Conservation (phyloP, 2,113 vertebrate genomes). For the Oenanthe oenanthe region DNA sequence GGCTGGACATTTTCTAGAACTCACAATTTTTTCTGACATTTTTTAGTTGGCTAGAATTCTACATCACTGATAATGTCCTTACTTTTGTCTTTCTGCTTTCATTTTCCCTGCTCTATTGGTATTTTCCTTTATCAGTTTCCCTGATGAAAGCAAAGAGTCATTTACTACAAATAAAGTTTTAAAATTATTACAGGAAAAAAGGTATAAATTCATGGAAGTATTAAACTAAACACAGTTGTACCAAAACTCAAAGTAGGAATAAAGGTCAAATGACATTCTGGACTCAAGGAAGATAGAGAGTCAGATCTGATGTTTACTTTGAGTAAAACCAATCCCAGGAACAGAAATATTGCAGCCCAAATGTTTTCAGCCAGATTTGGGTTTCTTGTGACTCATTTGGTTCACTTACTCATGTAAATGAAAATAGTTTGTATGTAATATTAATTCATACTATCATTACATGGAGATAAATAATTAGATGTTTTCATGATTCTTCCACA, state of each 20-base stretch:
- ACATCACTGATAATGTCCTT: neutral
- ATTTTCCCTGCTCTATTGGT: neutral
- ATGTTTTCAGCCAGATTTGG: neutral
- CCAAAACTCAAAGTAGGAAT: neutral
- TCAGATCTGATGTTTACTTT: neutral
- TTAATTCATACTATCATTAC: neutral
- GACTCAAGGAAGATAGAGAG: neutral
- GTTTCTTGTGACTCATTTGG: neutral
- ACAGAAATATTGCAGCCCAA: neutral
- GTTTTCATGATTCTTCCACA: neutral
- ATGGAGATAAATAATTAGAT: neutral
- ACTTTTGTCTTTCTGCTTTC: neutral
- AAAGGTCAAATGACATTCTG: neutral
- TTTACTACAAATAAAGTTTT: neutral
- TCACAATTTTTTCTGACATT: neutral
- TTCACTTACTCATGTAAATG: neutral
- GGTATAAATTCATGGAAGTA: neutral
- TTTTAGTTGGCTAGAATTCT: neutral
- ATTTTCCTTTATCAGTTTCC: neutral
- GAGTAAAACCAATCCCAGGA: neutral
- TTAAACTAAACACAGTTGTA: neutral
- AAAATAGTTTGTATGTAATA: neutral
- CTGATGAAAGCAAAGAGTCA: neutral
- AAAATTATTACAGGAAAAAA: neutral
- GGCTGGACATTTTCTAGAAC: neutral